Base-by-base conservation (phyloP, 1,140 invertebrate genomes). In the Nebria ingens region DNA sequence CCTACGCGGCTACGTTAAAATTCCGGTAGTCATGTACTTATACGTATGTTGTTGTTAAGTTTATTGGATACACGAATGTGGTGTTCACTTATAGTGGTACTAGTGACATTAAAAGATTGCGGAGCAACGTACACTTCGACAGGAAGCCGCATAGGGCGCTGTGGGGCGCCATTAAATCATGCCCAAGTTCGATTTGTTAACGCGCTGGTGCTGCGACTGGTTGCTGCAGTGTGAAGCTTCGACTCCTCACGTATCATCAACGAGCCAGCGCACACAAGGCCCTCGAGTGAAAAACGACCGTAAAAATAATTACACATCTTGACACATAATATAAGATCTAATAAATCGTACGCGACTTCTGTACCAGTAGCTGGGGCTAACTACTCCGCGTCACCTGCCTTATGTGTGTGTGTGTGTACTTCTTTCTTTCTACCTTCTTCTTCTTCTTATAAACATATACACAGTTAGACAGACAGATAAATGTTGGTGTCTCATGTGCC, bases 281-380 rank as follows among this genome's bases (percentile, higher is more conserved):
- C n/a, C n/a, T n/a, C 17, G 40, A 45, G 40, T 45, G 40, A 45
- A 45, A 45, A 45, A 45, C 40, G 40, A 45, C 40, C 40, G 40
- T 45, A 21, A 52, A 57, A 53, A 57, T 57, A 57, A 57, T 57
- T 57, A 53, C 56, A 29, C n/a, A 20, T 51, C 56, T 52, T 57
- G 56, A 45, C 56, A 57, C 51, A 57, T 53, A 57, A 57, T 57
- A 53, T 53, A 57, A 57, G 51, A 53, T 57, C 56, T 53, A 57
- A 57, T 57, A 57, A 57, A 57, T 57, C 56, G 56, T 29, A 52
- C 6, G 17, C 23, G 9, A 25, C 51, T 34, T 52, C 29, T 50
- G 56, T 52, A 51, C 52, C 56, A 38, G 51, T 34, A 53, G 17
- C 12, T 13, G 4, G 40, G 23, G 42, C 21, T n/a, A n/a, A n/a